phyloP scores from a whole-genome alignment of 2,113 vertebrate genomes.

The Chrysemys picta region DNA sequence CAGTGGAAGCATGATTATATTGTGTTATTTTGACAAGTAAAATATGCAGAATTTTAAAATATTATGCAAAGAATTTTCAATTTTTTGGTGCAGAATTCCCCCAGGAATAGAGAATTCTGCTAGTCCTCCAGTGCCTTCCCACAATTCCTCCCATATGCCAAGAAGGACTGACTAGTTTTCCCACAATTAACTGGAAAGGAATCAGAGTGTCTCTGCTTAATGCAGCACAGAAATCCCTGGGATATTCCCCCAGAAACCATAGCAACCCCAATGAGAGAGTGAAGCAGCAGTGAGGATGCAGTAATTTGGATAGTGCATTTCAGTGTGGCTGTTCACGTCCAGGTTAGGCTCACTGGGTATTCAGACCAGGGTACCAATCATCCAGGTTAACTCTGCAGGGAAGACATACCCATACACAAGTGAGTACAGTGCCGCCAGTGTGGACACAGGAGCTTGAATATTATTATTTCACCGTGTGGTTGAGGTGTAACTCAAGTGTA shows the following conservation, averaged over 20 bases:
- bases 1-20: too few species aligned
- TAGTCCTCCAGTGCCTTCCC: neutral
- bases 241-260: neutral
- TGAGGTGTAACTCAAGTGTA: neutral
- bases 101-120: neutral
- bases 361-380: neutral
- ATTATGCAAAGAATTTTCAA: neutral
- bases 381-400: neutral
- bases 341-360: neutral
- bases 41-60: too few species aligned
- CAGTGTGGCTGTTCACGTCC: neutral
- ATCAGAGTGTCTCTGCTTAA: neutral
- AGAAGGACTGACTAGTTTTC: neutral
- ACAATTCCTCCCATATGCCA: neutral
- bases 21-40: too few species aligned
- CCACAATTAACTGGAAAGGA: neutral
- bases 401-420: neutral
- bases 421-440: neutral
- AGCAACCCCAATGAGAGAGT: neutral
- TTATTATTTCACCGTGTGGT: neutral
- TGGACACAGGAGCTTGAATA: neutral
- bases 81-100: neutral
- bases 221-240: neutral
- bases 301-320: neutral
- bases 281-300: neutral